Evolutionary conservation across 2,888 invertebrate genomes (phyloP), one percentile per base, ranked within the genome.

Genomic region (Lamellibrachia columna): DNA sequence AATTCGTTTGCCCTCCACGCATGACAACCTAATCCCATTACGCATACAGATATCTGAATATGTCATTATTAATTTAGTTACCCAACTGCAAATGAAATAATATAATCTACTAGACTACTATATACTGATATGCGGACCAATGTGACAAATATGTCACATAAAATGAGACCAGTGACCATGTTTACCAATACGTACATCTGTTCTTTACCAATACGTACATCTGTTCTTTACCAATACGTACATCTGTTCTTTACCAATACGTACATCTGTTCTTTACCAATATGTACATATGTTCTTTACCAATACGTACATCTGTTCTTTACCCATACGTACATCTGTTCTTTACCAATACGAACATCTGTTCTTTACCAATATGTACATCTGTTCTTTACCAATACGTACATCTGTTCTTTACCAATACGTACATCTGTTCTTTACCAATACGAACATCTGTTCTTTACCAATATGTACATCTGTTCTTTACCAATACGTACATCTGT

Each of bases 21-120:
- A 75, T n/a, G n/a, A 75, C 75, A 75, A 75, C 22, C 22, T 75
- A 75, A 75, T 75, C 75, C 75, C 22, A 75, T 75, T 15, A 75
- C 22, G 75, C 75, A 75, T 75, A 15, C 75, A 75, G 75, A 75
- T 75, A 75, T 58, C 75, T 75, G 75, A 75, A 75, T 75, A 75
- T 15, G 75, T 75, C 75, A 75, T 75, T 15, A 75, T 15, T 75
- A 75, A 75, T 15, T 75, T 15, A 75, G 22, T 75, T 75, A 75
- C 22, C 22, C 75, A 11, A 22, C 75, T 75, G 75, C 75, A 75
- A 22, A 75, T 75, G 6, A 75, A 75, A 22, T 22, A 75, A 15
- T 15, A 75, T n/a, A 75, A 22, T 75, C 75, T 75, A 75, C n/a
- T 75, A 40, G 40, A 40, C 40, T 40, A 40, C 40, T 75, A 75